Percentiles rank a stretch among this genome's conserved stretches.
These are phyloP conservation scores for Megalops cyprinoides DNA, from an alignment of 2,797 vertebrate species.

Conservation along the genomic window DNA sequence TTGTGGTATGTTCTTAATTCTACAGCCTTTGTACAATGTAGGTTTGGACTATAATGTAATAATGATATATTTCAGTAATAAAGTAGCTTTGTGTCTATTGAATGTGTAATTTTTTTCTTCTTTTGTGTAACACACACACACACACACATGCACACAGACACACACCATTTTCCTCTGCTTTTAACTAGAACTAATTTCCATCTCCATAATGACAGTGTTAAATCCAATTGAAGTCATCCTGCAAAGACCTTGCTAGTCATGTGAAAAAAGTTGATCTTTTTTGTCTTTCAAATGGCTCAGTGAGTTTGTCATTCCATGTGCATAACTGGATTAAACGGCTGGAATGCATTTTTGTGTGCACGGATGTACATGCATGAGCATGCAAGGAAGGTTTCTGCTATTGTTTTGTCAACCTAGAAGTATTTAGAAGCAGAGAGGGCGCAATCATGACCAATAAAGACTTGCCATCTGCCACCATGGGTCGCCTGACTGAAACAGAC, in stretches of 20 bases:
- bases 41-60: neutral
- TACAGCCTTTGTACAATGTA: neutral
- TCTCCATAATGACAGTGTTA: no score
- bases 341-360: neutral
- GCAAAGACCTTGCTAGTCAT: neutral
- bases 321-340: conserved; percentile 23
- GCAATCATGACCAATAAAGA: neutral
- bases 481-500: neutral
- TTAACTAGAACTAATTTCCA: no score
- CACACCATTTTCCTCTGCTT: no score
- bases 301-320: conserved; percentile 9
- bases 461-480: neutral
- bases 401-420: neutral
- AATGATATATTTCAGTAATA: neutral
- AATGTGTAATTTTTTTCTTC: no score
- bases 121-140: no score
- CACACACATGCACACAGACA: no score
- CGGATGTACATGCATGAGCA: neutral
- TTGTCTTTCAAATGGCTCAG: conserved; percentile 15
- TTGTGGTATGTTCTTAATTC: neutral
- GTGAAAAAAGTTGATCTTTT: conserved; percentile 12
- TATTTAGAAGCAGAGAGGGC: neutral
- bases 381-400: neutral
- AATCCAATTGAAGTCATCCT: no score
- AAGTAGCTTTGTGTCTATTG: neutral